These are phyloP conservation scores for Parasteatoda tepidariorum DNA, from an alignment of 1,140 invertebrate species.

Conservation along the genomic window DNA sequence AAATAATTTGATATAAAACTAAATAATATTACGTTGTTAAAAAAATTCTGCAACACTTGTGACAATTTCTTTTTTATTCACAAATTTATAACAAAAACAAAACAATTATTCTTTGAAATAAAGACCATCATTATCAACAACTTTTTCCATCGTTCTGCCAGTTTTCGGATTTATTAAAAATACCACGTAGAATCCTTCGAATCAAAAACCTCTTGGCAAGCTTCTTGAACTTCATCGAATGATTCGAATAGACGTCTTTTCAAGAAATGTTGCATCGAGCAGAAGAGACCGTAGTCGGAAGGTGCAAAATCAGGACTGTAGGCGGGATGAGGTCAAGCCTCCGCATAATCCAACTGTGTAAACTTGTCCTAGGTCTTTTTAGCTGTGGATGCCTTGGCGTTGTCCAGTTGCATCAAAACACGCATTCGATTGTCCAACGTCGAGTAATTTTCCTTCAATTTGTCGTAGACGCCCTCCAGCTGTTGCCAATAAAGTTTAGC, in stretches of 20 bases:
- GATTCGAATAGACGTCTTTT: not conserved
- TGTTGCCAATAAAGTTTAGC: not conserved
- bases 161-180: not conserved
- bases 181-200: not conserved
- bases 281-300: not conserved
- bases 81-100: too few species aligned
- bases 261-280: not conserved
- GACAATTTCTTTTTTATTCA: too few species aligned
- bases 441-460: not conserved
- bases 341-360: not conserved
- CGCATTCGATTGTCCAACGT: not conserved
- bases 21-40: too few species aligned
- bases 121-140: too few species aligned
- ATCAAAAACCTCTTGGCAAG: not conserved
- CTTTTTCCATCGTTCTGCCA: not conserved
- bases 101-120: too few species aligned
- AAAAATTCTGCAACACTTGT: too few species aligned
- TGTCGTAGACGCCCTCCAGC: not conserved
- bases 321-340: not conserved
- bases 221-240: not conserved
- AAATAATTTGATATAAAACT: too few species aligned
- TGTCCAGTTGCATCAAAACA: not conserved
- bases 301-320: not conserved
- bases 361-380: not conserved
- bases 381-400: not conserved